A percentile compares a stretch with the other conserved stretches of the same genome.
Conservation (phyloP, 2,797 vertebrate species). For the Sarcophilus harrisii region DNA sequence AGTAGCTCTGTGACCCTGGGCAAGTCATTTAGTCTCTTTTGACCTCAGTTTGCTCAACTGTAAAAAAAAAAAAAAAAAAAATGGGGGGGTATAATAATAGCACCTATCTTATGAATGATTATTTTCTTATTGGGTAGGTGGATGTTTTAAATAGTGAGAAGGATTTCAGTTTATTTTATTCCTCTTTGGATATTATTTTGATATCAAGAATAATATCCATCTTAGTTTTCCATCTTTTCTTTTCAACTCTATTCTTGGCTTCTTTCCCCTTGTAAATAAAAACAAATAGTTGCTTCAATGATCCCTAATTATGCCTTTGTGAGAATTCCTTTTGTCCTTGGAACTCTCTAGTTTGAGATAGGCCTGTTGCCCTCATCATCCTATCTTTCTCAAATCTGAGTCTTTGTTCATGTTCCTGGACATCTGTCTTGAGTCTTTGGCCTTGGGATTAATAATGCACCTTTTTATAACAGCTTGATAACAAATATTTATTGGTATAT, state of each 20-base stretch:
- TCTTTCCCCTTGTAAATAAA: neutral
- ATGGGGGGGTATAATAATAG: neutral
- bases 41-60: neutral
- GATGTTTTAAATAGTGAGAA: neutral
- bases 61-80: neutral
- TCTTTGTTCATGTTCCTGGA: constrained; percentile 19
- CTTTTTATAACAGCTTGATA: neutral
- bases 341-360: neutral
- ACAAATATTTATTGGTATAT: neutral
- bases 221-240: neutral
- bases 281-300: neutral
- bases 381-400: constrained; percentile 19
- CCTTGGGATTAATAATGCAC: neutral
- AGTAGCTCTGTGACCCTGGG: neutral
- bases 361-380: constrained; percentile 5
- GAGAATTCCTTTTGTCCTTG: neutral
- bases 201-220: neutral
- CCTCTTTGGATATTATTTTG: neutral
- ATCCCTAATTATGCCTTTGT: neutral
- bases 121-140: neutral
- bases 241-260: neutral
- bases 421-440: neutral
- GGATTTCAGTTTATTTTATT: constrained; percentile 38
- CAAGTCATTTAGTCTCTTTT: neutral
- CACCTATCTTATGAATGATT: neutral